Evolutionary conservation across 2,797 vertebrate genomes (phyloP).

Genomic region (Artibeus lituratus): DNA sequence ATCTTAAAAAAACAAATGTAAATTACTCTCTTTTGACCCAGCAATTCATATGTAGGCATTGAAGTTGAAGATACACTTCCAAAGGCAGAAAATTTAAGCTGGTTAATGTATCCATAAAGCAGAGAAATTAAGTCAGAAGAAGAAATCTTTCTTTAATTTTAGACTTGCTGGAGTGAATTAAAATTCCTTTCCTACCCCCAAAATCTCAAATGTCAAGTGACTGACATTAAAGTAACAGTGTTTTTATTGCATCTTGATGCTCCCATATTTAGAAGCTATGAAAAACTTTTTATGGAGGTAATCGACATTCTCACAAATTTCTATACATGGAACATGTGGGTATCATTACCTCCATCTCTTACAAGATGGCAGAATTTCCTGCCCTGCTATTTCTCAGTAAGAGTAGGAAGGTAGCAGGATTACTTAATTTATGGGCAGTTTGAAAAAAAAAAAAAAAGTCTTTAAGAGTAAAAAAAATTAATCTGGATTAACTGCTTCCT

Average conservation of each 20-base stretch:
- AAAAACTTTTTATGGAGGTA: neutral
- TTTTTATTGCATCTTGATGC: neutral
- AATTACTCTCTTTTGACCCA: neutral
- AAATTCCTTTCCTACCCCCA: neutral
- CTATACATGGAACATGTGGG: neutral
- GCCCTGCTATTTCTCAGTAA: neutral
- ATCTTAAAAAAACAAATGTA: neutral
- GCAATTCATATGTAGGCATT: neutral
- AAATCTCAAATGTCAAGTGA: slow-evolving; percentile 44
- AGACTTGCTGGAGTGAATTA: slow-evolving; percentile 13
- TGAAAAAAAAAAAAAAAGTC: neutral
- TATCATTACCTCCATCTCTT: neutral
- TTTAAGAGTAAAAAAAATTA: neutral
- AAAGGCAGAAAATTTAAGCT: slow-evolving; percentile 19
- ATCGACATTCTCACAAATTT: slow-evolving; percentile 1
- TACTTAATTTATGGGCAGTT: slow-evolving; percentile 18
- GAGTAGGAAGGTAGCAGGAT: neutral
- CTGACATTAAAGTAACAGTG: neutral
- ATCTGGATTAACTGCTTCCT: neutral
- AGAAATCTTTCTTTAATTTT: neutral
- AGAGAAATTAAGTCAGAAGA: slow-evolving; percentile 22
- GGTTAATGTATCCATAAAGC: neutral
- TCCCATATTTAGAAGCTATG: slow-evolving; percentile 54
- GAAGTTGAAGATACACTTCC: neutral
- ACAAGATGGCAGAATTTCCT: neutral